Conservation (phyloP, 2,797 vertebrate species). For the Hippocampus kuda region DNA sequence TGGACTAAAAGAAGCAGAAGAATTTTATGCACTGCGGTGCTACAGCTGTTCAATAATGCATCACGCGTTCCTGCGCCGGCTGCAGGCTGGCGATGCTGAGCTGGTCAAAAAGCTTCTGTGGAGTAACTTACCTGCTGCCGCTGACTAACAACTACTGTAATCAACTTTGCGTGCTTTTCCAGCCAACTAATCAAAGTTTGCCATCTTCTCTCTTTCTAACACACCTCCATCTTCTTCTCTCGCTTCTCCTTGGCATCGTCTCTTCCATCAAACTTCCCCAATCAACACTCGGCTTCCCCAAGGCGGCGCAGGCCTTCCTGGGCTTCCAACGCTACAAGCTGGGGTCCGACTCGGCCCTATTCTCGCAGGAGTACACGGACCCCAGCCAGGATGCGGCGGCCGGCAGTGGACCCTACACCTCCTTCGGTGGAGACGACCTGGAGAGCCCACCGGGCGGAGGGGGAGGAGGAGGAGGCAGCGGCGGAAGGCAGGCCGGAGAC, state of each 20-base stretch:
- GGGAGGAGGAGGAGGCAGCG: constrained; percentile 52
- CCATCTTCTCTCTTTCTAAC: constrained; percentile 27
- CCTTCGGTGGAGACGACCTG: constrained; percentile 60
- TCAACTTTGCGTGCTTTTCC: constrained; percentile 18
- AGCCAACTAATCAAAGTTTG: constrained; percentile 39
- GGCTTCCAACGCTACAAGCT: constrained; percentile 86
- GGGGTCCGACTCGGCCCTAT: constrained; percentile 90
- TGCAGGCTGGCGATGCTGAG: constrained; percentile 1
- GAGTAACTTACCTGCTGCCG: constrained; percentile 19
- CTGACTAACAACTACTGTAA: constrained; percentile 25
- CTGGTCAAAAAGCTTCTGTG: constrained; percentile 8
- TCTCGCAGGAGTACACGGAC: constrained; percentile 95
- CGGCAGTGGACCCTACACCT: constrained; percentile 74
- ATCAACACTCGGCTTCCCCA: constrained; percentile 19
- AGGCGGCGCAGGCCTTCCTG: constrained; percentile 87
- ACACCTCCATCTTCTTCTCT: constrained; percentile 18
- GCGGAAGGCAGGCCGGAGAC: constrained; percentile 65
- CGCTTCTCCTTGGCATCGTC: constrained; percentile 24
- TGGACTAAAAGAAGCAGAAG: neutral
- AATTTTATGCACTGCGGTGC: constrained; percentile 7
- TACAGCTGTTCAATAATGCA: constrained; percentile 17
- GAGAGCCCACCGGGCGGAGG: constrained; percentile 69
- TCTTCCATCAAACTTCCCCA: constrained; percentile 16
- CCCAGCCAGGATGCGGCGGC: constrained; percentile 83
- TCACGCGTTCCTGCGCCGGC: neutral